A percentile compares a stretch with the other conserved stretches of the same genome.
These are phyloP conservation scores for Helarctos malayanus DNA, from an alignment of 2,797 vertebrate genomes.

Conservation along the genomic window DNA sequence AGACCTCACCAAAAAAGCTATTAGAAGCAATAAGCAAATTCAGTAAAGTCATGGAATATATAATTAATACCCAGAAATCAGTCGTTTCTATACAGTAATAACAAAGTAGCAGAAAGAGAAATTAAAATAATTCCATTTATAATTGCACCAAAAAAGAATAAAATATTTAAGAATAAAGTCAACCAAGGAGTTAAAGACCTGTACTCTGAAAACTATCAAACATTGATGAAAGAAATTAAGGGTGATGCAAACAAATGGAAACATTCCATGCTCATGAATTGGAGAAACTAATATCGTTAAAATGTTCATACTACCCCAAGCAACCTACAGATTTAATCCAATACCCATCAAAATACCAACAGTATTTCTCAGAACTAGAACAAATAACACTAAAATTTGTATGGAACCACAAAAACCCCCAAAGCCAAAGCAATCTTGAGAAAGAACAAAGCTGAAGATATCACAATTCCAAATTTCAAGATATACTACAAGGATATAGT, in stretches of 20 bases:
- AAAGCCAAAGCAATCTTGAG: not conserved
- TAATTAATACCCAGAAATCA: not conserved
- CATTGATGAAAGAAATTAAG: not conserved
- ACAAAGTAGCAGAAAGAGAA: not conserved
- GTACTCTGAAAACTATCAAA: not conserved
- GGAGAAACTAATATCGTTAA: not conserved
- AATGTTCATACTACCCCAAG: not conserved
- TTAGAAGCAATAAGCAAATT: not conserved
- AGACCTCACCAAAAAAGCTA: not conserved
- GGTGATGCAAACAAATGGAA: not conserved
- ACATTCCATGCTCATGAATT: not conserved
- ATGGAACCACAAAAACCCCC: not conserved
- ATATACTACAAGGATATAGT: not conserved
- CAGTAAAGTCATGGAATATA: not conserved
- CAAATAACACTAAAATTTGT: not conserved
- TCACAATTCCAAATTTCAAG: not conserved
- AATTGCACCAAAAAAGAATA: not conserved
- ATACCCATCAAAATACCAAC: not conserved
- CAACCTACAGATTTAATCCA: not conserved
- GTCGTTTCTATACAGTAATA: not conserved
- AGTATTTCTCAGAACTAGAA: not conserved
- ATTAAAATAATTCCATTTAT: not conserved
- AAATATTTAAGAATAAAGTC: not conserved
- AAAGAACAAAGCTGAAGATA: not conserved
- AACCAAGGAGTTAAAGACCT: not conserved